Base-by-base conservation (phyloP, 2,113 vertebrate genomes). In the Galemys pyrenaicus region DNA sequence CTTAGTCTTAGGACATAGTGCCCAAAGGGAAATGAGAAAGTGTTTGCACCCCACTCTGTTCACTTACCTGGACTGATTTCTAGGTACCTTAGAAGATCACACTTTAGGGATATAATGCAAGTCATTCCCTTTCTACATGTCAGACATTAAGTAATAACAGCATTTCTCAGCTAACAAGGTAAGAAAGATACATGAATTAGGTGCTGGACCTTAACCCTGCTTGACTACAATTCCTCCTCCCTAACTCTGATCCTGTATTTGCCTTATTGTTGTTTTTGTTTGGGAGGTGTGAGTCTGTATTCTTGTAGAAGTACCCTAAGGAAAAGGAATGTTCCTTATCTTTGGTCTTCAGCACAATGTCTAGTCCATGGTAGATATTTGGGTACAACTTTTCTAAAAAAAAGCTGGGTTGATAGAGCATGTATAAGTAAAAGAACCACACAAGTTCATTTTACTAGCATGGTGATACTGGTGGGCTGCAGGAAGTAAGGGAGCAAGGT, bases 271-370 rank as follows among this genome's bases (percentile, higher is more conserved):
- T 28, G 3, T 68, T 17, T 17, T 56, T 20, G 54, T 56, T 19
- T 54, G 51, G 51, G 17, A 51, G 49, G 87, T 84, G 62, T 91
- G 44, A 94, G 37, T 92, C 49, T 77, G 7, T 58, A 44, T 73
- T 32, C 7, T 17, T n/a, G n/a, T 35, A 56, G 70, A 71, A 70
- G 24, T 84, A 12, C 4, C 70, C 46, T 32, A 9, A 80, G 41
- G 65, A 87, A 13, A 37, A 44, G 30, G 24, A 32, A 32, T 19
- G 9, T 73, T 86, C 35, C 49, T 10, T 16, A 0, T 51, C n/a
- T 68, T 85, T 28, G 82, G 37, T 51, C 70, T 26, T 77, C 46
- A 51, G 35, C 30, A 26, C 24, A 54, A 0, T 54, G 37, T 64
- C 41, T 46, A 22, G 24, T 56, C n/a, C 11, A 3, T 67, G 74